Base-by-base conservation (phyloP, 2,113 vertebrate genomes). In the Ailuropoda melanoleuca region DNA sequence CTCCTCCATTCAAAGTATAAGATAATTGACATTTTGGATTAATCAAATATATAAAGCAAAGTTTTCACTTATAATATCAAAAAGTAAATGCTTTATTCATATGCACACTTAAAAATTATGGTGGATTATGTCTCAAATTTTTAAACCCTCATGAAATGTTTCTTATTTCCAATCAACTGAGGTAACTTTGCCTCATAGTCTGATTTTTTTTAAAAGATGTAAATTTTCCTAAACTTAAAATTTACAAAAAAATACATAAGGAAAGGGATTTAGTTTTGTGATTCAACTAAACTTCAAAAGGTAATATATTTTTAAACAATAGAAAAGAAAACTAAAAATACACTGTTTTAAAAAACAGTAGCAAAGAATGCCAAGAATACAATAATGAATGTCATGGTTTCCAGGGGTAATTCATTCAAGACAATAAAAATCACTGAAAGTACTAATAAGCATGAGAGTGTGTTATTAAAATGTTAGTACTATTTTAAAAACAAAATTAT, bases 401-500 rank as follows among this genome's bases (percentile, higher is more conserved):
- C 78, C 74, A 83, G 14, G 7, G 43, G 39, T 9, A 89, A 82
- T 39, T 83, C 55, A 94, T 46, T 88, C 10, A 53, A 74, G 29
- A 90, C 24, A 74, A 29, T 26, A 83, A 56, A 60, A 89, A 55
- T 90, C 34, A 83, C 29, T 75, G 62, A 86, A 92, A 50, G 4
- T 23, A 90, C 4, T 6, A 70, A 87, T 21, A 88, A 48, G 53
- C 34, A 68, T 8, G 46, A 77, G 24, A 77, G 55, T 72, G 55
- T 95, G 78, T 87, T 94, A 85, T 81, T 83, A 95, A 39, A 80
- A 90, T 72, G 84, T 21, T 93, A 37, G 14, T 19, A 29, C 50
- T 94, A 50, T 92, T 95, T 98, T 62, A 97, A 98, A 97, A 78
- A 96, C 74, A 84, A 93, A 98, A 97, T 66, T 93, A 62, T 85